Conservation (phyloP, 2,888 invertebrate species). For the Hydriomena furcata region DNA sequence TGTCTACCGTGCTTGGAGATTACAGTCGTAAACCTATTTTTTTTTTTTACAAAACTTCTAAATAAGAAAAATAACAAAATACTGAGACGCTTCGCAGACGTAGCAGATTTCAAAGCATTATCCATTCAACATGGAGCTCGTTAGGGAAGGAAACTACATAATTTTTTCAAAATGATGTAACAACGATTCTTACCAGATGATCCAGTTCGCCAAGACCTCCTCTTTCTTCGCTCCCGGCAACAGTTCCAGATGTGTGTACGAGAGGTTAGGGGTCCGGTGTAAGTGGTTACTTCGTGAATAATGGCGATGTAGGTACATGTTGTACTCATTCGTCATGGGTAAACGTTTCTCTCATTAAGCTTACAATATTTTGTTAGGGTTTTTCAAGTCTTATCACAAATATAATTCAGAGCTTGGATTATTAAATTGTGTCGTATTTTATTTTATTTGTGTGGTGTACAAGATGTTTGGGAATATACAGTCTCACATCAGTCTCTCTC, state of each 20-base stretch:
- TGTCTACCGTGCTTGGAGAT: too few species aligned
- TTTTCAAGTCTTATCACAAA: conserved; percentile 3
- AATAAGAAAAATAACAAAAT: too few species aligned
- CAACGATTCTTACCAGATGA: conserved; percentile 59
- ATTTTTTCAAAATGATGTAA: conserved; percentile 64
- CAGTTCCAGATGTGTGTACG: conserved; percentile 8
- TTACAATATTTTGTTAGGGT: conserved; percentile 14
- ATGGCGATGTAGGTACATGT: conserved; percentile 59
- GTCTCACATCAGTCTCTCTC: too few species aligned
- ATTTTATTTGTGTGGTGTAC: too few species aligned
- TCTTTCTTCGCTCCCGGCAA: conserved; percentile 16
- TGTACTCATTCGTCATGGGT: conserved; percentile 64
- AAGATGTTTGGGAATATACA: too few species aligned
- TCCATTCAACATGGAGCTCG: conserved; percentile 38
- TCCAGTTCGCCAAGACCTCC: conserved; percentile 47
- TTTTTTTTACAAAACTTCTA: too few species aligned
- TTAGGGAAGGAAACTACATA: conserved; percentile 55
- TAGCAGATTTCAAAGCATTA: conserved; percentile 15
- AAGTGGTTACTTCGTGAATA: conserved; percentile 65
- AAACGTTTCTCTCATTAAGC: conserved; percentile 70
- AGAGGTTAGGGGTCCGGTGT: conserved; percentile 39
- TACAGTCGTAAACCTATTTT: too few species aligned
- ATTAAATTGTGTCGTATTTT: too few species aligned
- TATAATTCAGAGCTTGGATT: too few species aligned
- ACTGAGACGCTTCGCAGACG: neutral